phyloP scores from a whole-genome alignment of 2,888 invertebrate species.

The Physocephala rufipes region DNA sequence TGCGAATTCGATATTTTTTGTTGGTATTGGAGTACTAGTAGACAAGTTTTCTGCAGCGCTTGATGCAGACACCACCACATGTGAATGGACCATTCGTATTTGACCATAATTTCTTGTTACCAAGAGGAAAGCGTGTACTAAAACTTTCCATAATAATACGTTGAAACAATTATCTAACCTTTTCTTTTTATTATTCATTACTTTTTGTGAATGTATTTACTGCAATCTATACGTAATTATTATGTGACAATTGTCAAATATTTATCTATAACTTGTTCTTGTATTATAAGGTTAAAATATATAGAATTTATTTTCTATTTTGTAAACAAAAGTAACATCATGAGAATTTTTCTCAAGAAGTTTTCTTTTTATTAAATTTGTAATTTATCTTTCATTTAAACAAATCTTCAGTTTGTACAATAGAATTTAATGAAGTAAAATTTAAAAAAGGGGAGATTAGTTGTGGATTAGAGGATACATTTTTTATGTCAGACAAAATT shows the following conservation, averaged over 20 bases:
- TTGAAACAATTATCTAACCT: background rate
- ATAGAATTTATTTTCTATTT: background rate
- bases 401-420: background rate
- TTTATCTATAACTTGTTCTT: no score
- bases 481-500: background rate
- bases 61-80: conserved; percentile 19
- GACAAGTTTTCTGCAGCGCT: conserved; percentile 35
- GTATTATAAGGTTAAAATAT: background rate
- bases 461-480: background rate
- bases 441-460: no score
- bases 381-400: background rate
- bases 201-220: no score
- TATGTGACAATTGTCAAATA: no score
- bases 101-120: conserved; percentile 8
- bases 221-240: no score
- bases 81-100: conserved; percentile 25
- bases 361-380: background rate
- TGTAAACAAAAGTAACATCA: background rate
- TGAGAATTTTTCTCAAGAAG: background rate
- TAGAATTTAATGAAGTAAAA: background rate
- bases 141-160: conserved; percentile 19
- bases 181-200: background rate
- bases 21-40: conserved; percentile 40
- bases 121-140: conserved; percentile 13
- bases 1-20: conserved; percentile 38